Percentiles rank a stretch among this genome's conserved stretches.
These are phyloP conservation scores for Turritopsis rubra DNA, from an alignment of 30 jellyfish, hydroid and myxozoan genomes.

Conservation along the genomic window DNA sequence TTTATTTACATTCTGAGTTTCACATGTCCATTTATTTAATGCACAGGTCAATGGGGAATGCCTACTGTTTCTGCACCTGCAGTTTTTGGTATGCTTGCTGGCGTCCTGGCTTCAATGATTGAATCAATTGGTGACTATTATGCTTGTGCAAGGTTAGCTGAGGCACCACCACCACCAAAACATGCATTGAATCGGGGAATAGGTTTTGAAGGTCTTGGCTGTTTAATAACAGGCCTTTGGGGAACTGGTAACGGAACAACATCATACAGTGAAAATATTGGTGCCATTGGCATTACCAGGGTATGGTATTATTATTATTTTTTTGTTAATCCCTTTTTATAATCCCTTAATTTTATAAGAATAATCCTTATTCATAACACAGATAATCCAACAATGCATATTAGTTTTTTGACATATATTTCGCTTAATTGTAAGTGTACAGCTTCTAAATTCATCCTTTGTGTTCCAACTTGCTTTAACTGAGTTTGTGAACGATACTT, in stretches of 20 bases:
- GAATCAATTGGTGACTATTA: constrained; percentile 95
- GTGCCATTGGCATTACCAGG: constrained; percentile 95
- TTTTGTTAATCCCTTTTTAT: background rate
- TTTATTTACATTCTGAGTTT: too few relatives aligned
- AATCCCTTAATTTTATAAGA: too few relatives aligned
- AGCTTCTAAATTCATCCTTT: too few relatives aligned
- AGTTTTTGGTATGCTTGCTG: constrained; percentile 94
- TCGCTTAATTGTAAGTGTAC: too few relatives aligned
- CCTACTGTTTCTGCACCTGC: constrained; percentile 82
- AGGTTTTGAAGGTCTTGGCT: constrained; percentile 94
- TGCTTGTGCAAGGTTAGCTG: constrained; percentile 95
- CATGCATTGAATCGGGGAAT: constrained; percentile 94
- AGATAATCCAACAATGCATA: too few relatives aligned
- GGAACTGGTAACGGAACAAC: constrained; percentile 98
- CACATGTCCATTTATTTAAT: background rate
- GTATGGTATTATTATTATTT: constrained; percentile 24
- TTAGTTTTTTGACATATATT: too few relatives aligned
- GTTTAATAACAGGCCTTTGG: constrained; percentile 94
- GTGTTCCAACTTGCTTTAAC: too few relatives aligned
- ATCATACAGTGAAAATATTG: constrained; percentile 96
- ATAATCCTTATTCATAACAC: too few relatives aligned
- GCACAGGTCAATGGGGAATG: constrained; percentile 96
- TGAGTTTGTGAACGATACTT: too few relatives aligned
- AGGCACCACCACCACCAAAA: constrained; percentile 98
- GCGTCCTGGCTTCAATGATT: constrained; percentile 85